These are phyloP conservation scores for Podotricha telesiphe DNA, from an alignment of 2,888 invertebrate genomes.

Conservation along the genomic window DNA sequence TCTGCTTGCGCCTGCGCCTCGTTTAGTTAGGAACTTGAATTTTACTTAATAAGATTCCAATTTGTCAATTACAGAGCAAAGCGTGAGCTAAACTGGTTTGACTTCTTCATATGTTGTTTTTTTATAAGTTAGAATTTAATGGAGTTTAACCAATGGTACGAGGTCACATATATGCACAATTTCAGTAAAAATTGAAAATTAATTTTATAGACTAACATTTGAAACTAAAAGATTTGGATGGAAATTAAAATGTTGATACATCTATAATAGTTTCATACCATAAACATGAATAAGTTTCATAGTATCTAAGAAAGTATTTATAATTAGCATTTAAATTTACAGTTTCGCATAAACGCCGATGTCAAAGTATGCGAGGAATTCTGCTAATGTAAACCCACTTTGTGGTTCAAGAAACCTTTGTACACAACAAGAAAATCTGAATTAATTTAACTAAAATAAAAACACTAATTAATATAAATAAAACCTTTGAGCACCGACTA, in stretches of 20 bases:
- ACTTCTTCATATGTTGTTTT: constrained; percentile 77
- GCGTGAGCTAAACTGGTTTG: constrained; percentile 78
- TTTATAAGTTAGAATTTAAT: constrained; percentile 62
- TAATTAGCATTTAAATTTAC: constrained; percentile 29
- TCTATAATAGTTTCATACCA: not conserved
- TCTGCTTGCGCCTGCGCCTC: constrained; percentile 60
- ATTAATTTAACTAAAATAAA: constrained; percentile 13
- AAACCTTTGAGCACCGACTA: not conserved
- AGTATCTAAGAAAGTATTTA: constrained; percentile 21
- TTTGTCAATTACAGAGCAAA: constrained; percentile 87
- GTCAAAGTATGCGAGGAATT: constrained; percentile 46
- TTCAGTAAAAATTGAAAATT: not conserved
- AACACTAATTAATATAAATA: not conserved
- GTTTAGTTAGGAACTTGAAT: constrained; percentile 79
- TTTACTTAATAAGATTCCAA: constrained; percentile 88
- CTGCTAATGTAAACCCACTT: constrained; percentile 38
- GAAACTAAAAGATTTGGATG: not conserved
- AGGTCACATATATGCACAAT: constrained; percentile 1
- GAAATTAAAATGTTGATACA: not conserved
- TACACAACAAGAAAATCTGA: constrained; percentile 15
- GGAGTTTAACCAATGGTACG: constrained; percentile 49
- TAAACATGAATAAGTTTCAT: not conserved
- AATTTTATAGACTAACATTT: not conserved
- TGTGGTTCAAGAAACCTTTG: constrained; percentile 38
- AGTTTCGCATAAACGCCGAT: constrained; percentile 31